A percentile compares a stretch with the other conserved stretches of the same genome.
Evolutionary conservation across 2,113 vertebrate genomes (phyloP).

Genomic region (Notiomystis cincta): DNA sequence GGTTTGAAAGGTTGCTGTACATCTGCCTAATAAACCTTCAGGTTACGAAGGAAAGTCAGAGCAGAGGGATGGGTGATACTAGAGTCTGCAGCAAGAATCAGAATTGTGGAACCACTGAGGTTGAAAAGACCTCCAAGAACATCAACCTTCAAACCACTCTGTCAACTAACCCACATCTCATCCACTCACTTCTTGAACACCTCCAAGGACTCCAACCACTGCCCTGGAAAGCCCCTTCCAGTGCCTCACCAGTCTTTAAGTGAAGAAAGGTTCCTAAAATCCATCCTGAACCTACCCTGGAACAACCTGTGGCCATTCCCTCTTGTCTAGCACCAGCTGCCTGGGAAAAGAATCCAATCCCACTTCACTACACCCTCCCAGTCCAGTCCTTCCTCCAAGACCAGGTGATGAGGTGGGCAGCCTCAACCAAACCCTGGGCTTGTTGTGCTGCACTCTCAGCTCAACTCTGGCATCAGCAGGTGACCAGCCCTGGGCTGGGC

Average conservation of each 20-base stretch:
- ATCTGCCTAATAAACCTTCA: neutral
- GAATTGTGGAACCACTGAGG: neutral
- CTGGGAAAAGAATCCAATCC: neutral
- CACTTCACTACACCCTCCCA: neutral
- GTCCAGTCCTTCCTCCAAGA: neutral
- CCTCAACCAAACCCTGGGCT: neutral
- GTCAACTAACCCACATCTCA: neutral
- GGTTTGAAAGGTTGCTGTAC: neutral
- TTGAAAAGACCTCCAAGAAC: neutral
- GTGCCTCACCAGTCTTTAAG: neutral
- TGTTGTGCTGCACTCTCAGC: neutral
- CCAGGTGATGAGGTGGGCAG: accelerated
- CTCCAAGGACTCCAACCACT: neutral
- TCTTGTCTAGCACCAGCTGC: neutral
- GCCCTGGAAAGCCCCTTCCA: neutral
- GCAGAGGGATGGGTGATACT: neutral
- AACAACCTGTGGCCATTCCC: neutral
- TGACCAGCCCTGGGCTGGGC: neutral
- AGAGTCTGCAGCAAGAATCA: neutral
- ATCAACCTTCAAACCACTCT: neutral
- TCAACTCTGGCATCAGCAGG: neutral
- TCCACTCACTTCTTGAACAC: neutral
- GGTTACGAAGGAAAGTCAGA: neutral
- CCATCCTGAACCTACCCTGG: neutral
- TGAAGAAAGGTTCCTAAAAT: neutral